phyloP scores from a whole-genome alignment of 2,888 invertebrate genomes.

The Conops quadrifasciatus region DNA sequence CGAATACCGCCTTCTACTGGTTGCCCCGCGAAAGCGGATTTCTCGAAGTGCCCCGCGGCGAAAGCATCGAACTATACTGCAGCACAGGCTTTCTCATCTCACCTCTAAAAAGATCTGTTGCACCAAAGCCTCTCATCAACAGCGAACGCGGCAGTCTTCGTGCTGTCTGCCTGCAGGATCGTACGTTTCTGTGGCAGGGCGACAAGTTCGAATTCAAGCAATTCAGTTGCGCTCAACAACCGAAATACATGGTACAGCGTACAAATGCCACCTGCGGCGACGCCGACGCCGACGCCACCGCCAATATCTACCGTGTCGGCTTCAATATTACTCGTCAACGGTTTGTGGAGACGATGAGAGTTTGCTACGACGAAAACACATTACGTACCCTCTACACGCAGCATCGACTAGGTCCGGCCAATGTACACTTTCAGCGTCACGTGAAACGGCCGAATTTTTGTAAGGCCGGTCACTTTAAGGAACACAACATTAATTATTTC shows the following conservation, averaged over 20 bases:
- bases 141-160: conserved; percentile 40
- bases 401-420: conserved; percentile 60
- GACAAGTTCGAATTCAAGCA: conserved; percentile 49
- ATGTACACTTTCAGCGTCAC: conserved; percentile 63
- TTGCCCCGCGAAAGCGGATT: conserved; percentile 53
- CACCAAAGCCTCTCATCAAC: conserved; percentile 35
- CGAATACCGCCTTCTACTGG: conserved; percentile 57
- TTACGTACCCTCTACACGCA: conserved; percentile 62
- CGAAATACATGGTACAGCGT: conserved; percentile 50
- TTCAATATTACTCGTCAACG: conserved; percentile 53
- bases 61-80: conserved; percentile 58
- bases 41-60: conserved; percentile 52
- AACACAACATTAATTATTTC: conserved; percentile 53
- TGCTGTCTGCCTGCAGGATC: conserved; percentile 50
- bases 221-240: conserved; percentile 49
- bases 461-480: conserved; percentile 58
- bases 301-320: conserved; percentile 59
- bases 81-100: conserved; percentile 44
- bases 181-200: conserved; percentile 47
- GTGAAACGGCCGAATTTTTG: conserved; percentile 61
- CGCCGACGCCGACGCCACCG: conserved; percentile 44
- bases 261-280: conserved; percentile 47
- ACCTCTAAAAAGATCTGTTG: conserved; percentile 6
- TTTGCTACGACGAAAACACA: conserved; percentile 62
- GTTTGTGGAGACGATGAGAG: conserved; percentile 61